Base-by-base conservation (phyloP, 2,113 vertebrate species). In the Larimichthys polyactis region DNA sequence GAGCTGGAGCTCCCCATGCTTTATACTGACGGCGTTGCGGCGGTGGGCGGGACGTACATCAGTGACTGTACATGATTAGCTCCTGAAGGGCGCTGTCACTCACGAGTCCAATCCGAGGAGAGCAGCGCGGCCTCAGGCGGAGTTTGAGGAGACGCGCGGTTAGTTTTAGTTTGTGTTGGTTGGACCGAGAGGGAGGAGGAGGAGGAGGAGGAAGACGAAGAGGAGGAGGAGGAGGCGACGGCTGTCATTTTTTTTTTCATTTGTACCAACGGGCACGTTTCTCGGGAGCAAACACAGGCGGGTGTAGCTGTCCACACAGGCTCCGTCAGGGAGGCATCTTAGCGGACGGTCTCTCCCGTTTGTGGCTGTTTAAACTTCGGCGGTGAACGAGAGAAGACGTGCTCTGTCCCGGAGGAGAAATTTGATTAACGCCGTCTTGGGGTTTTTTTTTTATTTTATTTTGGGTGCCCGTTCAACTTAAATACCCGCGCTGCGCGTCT, bases 131-230 rank as follows among this genome's bases (percentile, higher is more conserved):
- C 92, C 88, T 85, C 92, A 69, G 95, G 94, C 91, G 94, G 92
- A 90, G 92, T 93, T 94, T 84, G 83, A 84, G 90, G 92, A 87
- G 87, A 90, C 91, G 87, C 92, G 93, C 91, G 93, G 82, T 90
- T 92, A 90, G 83, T 91, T 93, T 92, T 91, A 81, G 90, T 92
- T 91, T 93, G 89, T 90, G 93, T 91, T 92, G 92, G 91, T 91
- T 90, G 91, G 87, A 91, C 80, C 71, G 82, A 74, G 84, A 79
- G 81, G 87, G 82, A 79, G 79, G 87, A 89, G 85, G 87, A 92
- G 85, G 81, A 92, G 67, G 87, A 78, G 5, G 85, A 79, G 0
- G 84, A 81, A 2, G 82, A 81, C 5, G 79, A 84, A 51, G 71
- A 82, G n/a, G 59, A 65, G 66, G 77, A 83, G 65, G 77, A 83